A percentile compares a stretch with the other conserved stretches of the same genome.
These are phyloP conservation scores for Drosophila lacicola DNA, from an alignment of 2,888 invertebrate genomes.

Conservation along the genomic window DNA sequence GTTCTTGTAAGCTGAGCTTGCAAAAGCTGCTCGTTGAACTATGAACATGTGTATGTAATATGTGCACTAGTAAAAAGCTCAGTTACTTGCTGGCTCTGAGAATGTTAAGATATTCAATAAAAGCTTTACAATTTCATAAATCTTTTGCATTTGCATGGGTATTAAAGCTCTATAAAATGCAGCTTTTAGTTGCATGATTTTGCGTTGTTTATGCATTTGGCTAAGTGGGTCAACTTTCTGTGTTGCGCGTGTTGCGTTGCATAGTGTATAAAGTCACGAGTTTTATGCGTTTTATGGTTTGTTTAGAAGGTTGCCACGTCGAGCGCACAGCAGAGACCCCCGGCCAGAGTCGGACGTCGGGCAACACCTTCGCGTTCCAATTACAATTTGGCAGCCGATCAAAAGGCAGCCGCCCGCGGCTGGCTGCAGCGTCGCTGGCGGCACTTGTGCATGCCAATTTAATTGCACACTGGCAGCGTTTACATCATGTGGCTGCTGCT, in stretches of 20 bases:
- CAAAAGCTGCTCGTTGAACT: conserved; percentile 24
- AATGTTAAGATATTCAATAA: neutral
- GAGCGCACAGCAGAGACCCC: conserved; percentile 30
- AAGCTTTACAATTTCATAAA: conserved; percentile 10
- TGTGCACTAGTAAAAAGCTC: neutral
- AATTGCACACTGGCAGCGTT: conserved; percentile 75
- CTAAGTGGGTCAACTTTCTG: conserved; percentile 33
- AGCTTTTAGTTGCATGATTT: neutral
- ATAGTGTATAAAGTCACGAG: conserved; percentile 44
- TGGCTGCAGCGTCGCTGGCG: conserved; percentile 36
- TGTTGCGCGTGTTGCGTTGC: conserved; percentile 14
- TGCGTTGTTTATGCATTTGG: conserved; percentile 17
- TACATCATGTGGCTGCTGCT: conserved; percentile 67
- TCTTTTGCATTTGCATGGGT: neutral
- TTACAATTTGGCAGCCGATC: conserved; percentile 81
- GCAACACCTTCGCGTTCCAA: conserved; percentile 81
- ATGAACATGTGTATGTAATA: neutral
- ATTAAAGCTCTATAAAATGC: conserved; percentile 3
- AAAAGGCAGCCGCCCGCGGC: conserved; percentile 74
- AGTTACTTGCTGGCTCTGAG: neutral
- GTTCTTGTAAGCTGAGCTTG: conserved; percentile 32
- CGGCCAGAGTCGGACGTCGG: conserved; percentile 48
- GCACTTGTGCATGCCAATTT: conserved; percentile 80
- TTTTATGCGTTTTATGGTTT: conserved; percentile 58
- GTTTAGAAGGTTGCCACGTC: conserved; percentile 64